These are phyloP conservation scores for Heliocidaris erythrogramma DNA, from an alignment of 35 echinoderm and acorn worm species.

Conservation along the genomic window DNA sequence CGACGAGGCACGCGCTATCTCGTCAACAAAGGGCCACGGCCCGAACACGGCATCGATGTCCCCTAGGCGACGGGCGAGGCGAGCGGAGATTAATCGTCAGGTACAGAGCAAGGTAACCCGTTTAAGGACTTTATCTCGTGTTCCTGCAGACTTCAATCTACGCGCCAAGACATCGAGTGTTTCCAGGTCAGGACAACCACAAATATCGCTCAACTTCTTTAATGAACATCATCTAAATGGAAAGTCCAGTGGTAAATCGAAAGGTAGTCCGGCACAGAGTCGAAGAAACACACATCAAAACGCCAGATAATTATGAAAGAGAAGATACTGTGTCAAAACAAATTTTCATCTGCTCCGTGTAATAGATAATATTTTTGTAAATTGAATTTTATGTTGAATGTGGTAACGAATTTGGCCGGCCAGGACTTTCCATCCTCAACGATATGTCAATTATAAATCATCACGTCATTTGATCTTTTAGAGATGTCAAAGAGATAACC, in stretches of 20 bases:
- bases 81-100: neutral
- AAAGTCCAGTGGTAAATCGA: neutral
- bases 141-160: constrained; percentile 11
- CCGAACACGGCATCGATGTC: neutral
- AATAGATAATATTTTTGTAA: no score
- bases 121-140: neutral
- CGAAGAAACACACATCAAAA: neutral
- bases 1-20: neutral
- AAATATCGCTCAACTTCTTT: constrained; percentile 32
- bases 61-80: neutral
- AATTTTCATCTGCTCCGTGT: no score
- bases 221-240: neutral
- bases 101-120: neutral
- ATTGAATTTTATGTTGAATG: no score
- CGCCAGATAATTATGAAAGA: neutral
- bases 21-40: neutral
- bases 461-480: no score
- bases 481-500: no score
- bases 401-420: no score
- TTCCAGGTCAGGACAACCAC: neutral
- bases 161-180: neutral
- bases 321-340: no score
- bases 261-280: neutral
- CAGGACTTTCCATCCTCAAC: no score
- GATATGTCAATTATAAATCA: no score